Conservation (phyloP, 2,113 vertebrate genomes). For the Zapornia atra region DNA sequence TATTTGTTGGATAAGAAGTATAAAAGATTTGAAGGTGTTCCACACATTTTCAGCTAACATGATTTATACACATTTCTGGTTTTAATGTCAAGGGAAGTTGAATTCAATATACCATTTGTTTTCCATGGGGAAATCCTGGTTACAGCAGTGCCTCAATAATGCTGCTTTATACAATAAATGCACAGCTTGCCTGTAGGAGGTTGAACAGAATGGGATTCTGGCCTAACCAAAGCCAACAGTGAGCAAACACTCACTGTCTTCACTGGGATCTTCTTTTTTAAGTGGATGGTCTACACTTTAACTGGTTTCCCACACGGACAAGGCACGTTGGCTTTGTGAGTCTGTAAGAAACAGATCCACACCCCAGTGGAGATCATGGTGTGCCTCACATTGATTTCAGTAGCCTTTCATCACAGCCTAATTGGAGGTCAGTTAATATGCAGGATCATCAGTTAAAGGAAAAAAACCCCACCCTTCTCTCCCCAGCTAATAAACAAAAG, state of each 20-base stretch:
- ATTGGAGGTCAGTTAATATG: neutral
- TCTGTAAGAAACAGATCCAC: neutral
- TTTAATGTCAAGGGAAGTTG: neutral
- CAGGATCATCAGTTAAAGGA: neutral
- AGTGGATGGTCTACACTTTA: neutral
- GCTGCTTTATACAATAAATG: neutral
- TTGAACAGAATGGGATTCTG: neutral
- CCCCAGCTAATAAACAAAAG: neutral
- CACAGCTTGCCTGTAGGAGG: neutral
- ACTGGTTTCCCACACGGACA: neutral
- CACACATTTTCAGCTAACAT: neutral
- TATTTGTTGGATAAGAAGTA: neutral
- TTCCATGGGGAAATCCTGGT: neutral
- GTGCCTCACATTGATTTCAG: neutral
- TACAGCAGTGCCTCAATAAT: neutral
- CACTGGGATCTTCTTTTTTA: neutral
- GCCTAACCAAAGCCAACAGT: neutral
- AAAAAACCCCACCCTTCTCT: neutral
- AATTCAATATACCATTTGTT: constrained; percentile 1
- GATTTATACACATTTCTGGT: constrained; percentile 23
- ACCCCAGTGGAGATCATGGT: neutral
- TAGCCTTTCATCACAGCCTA: neutral
- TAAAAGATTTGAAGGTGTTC: constrained; percentile 1
- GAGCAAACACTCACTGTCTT: neutral
- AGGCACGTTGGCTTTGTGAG: neutral